A percentile compares a stretch with the other conserved stretches of the same genome.
Evolutionary conservation across 2,888 invertebrate species (phyloP).

Genomic region (Slavum lentiscoides): DNA sequence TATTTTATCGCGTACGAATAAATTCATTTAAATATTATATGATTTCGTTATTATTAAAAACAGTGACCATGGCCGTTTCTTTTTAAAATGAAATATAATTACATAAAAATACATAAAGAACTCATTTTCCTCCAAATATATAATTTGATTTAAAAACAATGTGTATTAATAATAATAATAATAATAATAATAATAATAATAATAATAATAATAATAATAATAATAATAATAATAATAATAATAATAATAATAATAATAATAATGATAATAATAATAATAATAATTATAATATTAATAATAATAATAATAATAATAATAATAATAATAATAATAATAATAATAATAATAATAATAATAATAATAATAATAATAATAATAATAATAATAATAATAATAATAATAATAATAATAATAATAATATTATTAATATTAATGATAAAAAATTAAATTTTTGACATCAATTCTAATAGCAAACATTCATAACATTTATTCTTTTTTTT

Average conservation of each 20-base stretch:
- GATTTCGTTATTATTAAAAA: background rate
- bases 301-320: background rate
- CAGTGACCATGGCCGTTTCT: background rate
- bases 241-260: background rate
- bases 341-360: background rate
- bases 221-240: background rate
- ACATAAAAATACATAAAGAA: background rate
- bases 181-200: background rate
- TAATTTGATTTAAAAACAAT: background rate
- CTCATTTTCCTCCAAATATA: background rate
- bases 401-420: background rate
- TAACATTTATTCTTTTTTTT: too few species aligned
- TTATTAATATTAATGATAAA: too few species aligned
- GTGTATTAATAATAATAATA: background rate
- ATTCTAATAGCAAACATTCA: background rate
- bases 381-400: background rate
- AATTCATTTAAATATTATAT: too few species aligned
- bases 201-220: background rate
- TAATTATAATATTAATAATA: background rate
- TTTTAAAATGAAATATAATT: background rate
- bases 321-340: background rate
- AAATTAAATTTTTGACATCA: too few species aligned
- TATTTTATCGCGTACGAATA: background rate
- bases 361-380: background rate
- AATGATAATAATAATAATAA: background rate